Base-by-base conservation (phyloP, 2,888 invertebrate genomes). In the Drosophila flavopinicola region DNA sequence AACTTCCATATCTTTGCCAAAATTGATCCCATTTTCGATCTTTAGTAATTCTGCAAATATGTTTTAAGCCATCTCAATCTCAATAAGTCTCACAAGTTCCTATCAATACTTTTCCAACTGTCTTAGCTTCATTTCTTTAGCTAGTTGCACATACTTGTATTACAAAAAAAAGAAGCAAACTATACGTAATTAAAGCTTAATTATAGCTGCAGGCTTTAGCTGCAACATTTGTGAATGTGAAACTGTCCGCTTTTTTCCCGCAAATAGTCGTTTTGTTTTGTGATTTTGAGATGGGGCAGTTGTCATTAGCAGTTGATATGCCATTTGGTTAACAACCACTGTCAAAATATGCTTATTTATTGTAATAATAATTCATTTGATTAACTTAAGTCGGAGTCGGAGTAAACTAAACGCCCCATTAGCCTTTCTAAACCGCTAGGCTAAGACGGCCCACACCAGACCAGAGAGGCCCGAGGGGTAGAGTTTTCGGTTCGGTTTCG, bases 331-430 rank as follows among this genome's bases (percentile, higher is more conserved):
- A 79, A 79, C 79, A 84, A 79, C 71, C 69, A 71, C 79, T 82
- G 80, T 68, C 83, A 82, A 78, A 77, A 78, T 75, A 73, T 78
- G 82, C 78, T 80, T 79, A 80, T 80, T 80, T 80, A 80, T 80
- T 85, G 79, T 85, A 80, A 85, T 80, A 78, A 80, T 80, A 80
- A 80, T 85, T 82, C 76, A 82, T 85, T 80, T 82, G 80, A 85
- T 85, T 80, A 80, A 85, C 66, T 79, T 30, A 32, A 51, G 39
- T 15, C 24, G 10, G 37, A 53, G 30, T 39, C 32, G 25, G 20
- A 65, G 13, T 49, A 58, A 73, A 75, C 85, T 78, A 85, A 80
- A 85, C 85, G 85, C 80, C 80, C 80, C 80, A 80, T 80, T 80
- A 80, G 80, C 85, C 80, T 80, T 80, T 80, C 80, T 80, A 80